These are phyloP conservation scores for Laticauda colubrina DNA, from an alignment of 2,113 vertebrate species.

Conservation along the genomic window DNA sequence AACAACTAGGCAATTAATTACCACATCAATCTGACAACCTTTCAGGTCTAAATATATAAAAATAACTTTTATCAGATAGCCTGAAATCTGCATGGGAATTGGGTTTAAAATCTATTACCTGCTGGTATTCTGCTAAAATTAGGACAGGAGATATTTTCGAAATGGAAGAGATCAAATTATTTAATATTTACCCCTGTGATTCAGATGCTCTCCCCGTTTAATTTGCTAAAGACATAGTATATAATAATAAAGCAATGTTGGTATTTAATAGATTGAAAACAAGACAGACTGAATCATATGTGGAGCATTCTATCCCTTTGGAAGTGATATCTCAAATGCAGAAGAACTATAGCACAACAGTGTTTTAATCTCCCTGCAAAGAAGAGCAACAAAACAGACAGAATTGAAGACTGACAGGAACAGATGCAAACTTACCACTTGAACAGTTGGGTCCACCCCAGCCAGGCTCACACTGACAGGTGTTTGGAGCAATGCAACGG, in stretches of 20 bases:
- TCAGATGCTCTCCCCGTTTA: neutral
- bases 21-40: neutral
- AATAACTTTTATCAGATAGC: neutral
- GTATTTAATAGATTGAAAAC: conserved; percentile 9
- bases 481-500: conserved; percentile 93
- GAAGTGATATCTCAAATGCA: neutral
- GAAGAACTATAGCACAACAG: neutral
- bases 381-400: conserved; percentile 27
- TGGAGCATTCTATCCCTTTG: neutral
- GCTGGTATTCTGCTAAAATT: neutral
- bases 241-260: neutral
- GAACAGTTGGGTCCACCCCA: conserved; percentile 98
- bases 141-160: neutral
- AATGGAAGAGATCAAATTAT: neutral
- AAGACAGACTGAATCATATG: conserved; percentile 13
- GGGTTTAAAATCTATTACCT: neutral
- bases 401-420: conserved; percentile 66
- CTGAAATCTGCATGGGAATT: neutral
- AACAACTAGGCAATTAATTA: neutral
- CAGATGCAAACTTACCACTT: conserved; percentile 95
- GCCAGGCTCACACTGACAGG: conserved; percentile 98
- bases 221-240: neutral
- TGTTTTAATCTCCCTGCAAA: conserved; percentile 26
- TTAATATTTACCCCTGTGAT: neutral
- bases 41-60: neutral